Conservation (phyloP, 2,888 invertebrate genomes). For the Watsonalla cultraria region DNA sequence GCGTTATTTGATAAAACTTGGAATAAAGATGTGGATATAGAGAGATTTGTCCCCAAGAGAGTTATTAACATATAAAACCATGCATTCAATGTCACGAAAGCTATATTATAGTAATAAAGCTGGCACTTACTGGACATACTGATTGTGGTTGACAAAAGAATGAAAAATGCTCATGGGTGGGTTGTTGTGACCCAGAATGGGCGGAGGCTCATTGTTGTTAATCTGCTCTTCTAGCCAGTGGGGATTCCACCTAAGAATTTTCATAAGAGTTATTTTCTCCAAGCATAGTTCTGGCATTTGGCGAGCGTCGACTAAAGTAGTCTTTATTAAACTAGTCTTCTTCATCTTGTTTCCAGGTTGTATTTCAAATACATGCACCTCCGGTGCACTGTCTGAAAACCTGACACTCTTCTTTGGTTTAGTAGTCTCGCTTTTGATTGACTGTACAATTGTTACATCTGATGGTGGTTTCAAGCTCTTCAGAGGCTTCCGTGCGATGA, state of each 20-base stretch:
- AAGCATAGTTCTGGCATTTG: slow-evolving; percentile 52
- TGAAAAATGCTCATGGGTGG: slow-evolving; percentile 74
- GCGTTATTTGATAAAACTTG: no score
- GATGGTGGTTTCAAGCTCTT: slow-evolving; percentile 46
- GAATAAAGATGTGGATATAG: no score
- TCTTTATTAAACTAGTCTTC: slow-evolving; percentile 53
- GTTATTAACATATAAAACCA: no score
- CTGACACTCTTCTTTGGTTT: slow-evolving; percentile 51
- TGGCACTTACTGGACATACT: slow-evolving; percentile 78
- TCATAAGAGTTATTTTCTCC: slow-evolving; percentile 70
- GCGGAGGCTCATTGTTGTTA: slow-evolving; percentile 69
- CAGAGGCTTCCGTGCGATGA: slow-evolving; percentile 34
- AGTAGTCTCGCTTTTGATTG: slow-evolving; percentile 41
- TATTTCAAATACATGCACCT: slow-evolving; percentile 51
- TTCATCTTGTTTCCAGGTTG: slow-evolving; percentile 61
- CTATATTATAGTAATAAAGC: background rate
- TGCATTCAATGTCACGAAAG: no score
- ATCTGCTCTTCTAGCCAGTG: slow-evolving; percentile 81
- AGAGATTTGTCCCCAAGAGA: no score
- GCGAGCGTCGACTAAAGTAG: slow-evolving; percentile 38
- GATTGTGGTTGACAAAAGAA: slow-evolving; percentile 74
- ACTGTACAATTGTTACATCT: slow-evolving; percentile 37
- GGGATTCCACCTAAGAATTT: slow-evolving; percentile 82
- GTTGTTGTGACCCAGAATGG: slow-evolving; percentile 69
- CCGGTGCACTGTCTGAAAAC: slow-evolving; percentile 45